Base-by-base conservation (phyloP, 2,888 invertebrate species). In the Mythimna ferrago region DNA sequence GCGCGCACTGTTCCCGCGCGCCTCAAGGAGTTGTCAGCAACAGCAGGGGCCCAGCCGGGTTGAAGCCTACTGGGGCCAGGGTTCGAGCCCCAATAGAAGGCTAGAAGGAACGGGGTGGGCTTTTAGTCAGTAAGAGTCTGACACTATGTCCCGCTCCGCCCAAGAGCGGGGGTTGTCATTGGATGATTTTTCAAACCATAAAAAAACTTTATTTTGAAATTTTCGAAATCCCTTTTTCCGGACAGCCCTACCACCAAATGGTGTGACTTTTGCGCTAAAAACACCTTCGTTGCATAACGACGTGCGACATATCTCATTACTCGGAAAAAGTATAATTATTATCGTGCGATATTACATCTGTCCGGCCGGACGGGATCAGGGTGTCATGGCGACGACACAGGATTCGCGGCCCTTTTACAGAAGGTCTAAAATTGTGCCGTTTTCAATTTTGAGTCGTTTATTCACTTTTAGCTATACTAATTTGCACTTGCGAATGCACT, bases 281-380 rank as follows among this genome's bases (percentile, higher is more conserved):
- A 73, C 72, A 75, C 73, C 71, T 76, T 58, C 53, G 51, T 53
- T 64, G 35, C 44, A 64, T 70, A 71, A 81, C 69, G 70, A 82
- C 78, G 66, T 76, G 60, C 41, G 64, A 79, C 69, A 81, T 85
- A 79, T 79, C 81, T 88, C 81, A 86, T 88, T 88, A 88, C 88
- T 83, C 21, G 78, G 87, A 91, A 89, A 80, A 82, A 73, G 67
- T 78, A 71, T 84, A 85, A 89, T 89, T 87, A 88, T 89, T 87
- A 88, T 83, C 75, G 81, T 80, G 79, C 68, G 66, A 81, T 86
- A 86, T 73, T 69, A 80, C 77, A 76, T 76, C 75, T 80, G 72
- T 53, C 60, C 35, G 54, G 56, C 14, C 26, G 48, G 56, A 68
- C 54, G 68, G 51, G 64, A 81, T 68, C 67, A 63, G n/a, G 6